Evolutionary conservation across 2,888 invertebrate genomes (phyloP), one percentile per base, ranked within the genome.

Genomic region (Rugalucina vietnamica): DNA sequence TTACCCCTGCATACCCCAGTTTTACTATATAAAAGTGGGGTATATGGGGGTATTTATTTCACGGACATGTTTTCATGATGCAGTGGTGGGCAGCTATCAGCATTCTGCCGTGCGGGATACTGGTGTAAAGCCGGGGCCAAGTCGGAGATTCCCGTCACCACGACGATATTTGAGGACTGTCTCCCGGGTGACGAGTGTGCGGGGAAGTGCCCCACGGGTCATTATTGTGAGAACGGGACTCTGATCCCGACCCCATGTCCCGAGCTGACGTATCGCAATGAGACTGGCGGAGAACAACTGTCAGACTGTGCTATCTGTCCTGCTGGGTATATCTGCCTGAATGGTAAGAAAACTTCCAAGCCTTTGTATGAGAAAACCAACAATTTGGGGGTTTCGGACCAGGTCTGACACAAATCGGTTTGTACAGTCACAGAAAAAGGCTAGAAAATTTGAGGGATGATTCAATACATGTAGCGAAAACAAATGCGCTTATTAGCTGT

Each of bases 181-280:
- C 73, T 73, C 8, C 84, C 91, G 8, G 85, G 89, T 74, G 87
- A 82, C 8, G 89, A 88, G 71, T 94, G 94, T 88, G 93, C 94
- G 10, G 94, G 94, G 24, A 90, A 84, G 8, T 94, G 94, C 82
- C 94, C 94, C 0, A 85, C 89, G 8, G 94, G 94, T n/a, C 86
- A 88, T 75, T 94, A 93, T 88, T 94, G 94, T 83, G 91, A 88
- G 34, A 86, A 89, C 32, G 94, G 93, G 14, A 91, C 91, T 0
- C 34, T 80, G 8, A 74, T 89, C 21, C 94, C 94, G 0, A 75
- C 85, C 0, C 91, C 93, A 0, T 94, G 94, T 86, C 94, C 94
- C 8, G 91, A 92, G 37, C 89, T 93, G 86, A 94, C 93, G 0
- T 91, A 91, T 77, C 86, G 93, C 24, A 85, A 89, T 36, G 88